These are phyloP conservation scores for Kryphioiulus occultus DNA, from an alignment of 2,888 invertebrate genomes.

Conservation along the genomic window DNA sequence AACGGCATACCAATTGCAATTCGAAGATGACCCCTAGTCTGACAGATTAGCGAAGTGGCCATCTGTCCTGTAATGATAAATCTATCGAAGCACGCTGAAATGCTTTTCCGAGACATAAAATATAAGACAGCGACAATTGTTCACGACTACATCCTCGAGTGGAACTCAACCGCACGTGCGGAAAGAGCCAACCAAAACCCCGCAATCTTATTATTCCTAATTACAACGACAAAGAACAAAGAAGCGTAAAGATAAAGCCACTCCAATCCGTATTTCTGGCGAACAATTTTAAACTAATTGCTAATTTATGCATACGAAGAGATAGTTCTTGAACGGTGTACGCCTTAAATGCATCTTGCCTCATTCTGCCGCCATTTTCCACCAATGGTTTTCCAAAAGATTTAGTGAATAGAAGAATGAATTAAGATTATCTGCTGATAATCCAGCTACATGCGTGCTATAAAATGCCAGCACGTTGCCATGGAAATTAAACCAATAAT, in stretches of 20 bases:
- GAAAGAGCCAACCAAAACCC: not conserved
- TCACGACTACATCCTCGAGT: not conserved
- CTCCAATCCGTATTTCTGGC: not conserved
- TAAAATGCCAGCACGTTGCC: no score
- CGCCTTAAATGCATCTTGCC: not conserved
- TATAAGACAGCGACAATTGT: not conserved
- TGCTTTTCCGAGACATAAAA: not conserved
- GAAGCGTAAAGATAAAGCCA: not conserved
- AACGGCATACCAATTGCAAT: not conserved
- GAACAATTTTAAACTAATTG: not conserved
- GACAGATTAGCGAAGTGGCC: slow-evolving; percentile 5
- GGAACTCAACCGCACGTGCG: not conserved
- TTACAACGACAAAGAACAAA: not conserved
- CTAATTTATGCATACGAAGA: not conserved
- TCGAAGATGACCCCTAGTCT: not conserved
- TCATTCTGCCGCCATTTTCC: no score
- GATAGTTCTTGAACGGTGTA: not conserved
- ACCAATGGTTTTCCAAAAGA: not conserved
- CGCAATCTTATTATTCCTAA: not conserved
- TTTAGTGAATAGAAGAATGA: not conserved
- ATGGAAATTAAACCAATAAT: not conserved
- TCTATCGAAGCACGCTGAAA: not conserved
- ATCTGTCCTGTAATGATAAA: not conserved
- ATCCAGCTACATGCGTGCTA: not conserved
- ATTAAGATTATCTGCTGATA: not conserved